Conservation (phyloP, 2,797 vertebrate species). For the Nasua narica region DNA sequence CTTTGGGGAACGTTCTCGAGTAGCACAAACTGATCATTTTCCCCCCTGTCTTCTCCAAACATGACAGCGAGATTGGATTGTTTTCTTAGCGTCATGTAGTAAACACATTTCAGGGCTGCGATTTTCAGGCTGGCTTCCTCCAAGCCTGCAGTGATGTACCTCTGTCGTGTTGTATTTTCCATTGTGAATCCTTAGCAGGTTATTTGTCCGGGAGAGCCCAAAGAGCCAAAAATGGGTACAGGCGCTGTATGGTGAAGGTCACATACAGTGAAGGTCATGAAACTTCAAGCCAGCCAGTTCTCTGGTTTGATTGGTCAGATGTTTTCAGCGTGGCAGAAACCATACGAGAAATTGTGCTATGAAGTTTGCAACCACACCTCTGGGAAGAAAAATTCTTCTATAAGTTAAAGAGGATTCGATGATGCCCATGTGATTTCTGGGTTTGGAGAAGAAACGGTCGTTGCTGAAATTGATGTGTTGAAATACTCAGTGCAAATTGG, state of each 20-base stretch:
- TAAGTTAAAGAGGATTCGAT: background rate
- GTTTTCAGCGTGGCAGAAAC: background rate
- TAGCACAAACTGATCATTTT: background rate
- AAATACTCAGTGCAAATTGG: background rate
- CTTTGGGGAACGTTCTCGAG: background rate
- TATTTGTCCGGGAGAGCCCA: background rate
- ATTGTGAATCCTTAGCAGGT: background rate
- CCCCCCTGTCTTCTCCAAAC: background rate
- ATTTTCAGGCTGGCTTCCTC: background rate
- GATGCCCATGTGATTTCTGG: background rate
- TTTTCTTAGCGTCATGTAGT: background rate
- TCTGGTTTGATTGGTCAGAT: background rate
- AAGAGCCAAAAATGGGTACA: background rate
- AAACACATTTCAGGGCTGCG: background rate
- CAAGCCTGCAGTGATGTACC: accelerated
- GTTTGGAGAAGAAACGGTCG: background rate
- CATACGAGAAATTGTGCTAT: accelerated
- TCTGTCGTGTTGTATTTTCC: background rate
- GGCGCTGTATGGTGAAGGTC: background rate
- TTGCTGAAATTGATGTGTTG: background rate
- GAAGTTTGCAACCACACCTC: background rate
- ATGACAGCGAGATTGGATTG: background rate
- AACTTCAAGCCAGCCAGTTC: background rate
- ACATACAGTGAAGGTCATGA: background rate
- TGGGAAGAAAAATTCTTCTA: background rate